phyloP scores from a whole-genome alignment of 2,113 vertebrate genomes.

The Brachirus orientalis region DNA sequence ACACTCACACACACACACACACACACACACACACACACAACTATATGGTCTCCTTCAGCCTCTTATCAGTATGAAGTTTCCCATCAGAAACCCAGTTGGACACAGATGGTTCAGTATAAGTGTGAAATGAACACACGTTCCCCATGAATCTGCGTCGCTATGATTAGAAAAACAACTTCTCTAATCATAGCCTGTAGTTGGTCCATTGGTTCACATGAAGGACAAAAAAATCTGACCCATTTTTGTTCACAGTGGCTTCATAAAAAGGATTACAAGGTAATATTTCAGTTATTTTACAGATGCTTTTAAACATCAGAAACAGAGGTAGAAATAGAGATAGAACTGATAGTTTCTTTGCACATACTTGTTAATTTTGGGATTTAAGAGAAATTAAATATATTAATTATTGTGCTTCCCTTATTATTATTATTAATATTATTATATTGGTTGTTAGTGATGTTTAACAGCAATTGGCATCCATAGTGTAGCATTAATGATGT shows the following conservation, averaged over 20 bases:
- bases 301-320: no score
- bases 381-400: no score
- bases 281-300: no score
- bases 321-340: no score
- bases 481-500: neutral
- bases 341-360: no score
- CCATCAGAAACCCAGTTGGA: neutral
- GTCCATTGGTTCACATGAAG: neutral
- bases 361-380: no score
- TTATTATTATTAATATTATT: no score
- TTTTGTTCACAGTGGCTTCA: neutral
- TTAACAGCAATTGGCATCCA: no score
- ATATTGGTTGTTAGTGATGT: no score
- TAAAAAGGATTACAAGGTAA: no score
- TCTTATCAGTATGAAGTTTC: slow-evolving; percentile 2
- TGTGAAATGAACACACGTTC: neutral
- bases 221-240: no score
- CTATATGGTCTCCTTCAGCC: slow-evolving; percentile 2
- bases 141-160: neutral
- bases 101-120: neutral
- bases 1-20: slow-evolving; percentile 8
- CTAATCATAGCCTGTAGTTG: neutral
- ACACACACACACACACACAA: slow-evolving; percentile 13
- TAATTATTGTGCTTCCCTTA: no score
- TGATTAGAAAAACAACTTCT: neutral